Evolutionary conservation across 2,797 vertebrate species (phyloP).

Genomic region (Manis javanica): DNA sequence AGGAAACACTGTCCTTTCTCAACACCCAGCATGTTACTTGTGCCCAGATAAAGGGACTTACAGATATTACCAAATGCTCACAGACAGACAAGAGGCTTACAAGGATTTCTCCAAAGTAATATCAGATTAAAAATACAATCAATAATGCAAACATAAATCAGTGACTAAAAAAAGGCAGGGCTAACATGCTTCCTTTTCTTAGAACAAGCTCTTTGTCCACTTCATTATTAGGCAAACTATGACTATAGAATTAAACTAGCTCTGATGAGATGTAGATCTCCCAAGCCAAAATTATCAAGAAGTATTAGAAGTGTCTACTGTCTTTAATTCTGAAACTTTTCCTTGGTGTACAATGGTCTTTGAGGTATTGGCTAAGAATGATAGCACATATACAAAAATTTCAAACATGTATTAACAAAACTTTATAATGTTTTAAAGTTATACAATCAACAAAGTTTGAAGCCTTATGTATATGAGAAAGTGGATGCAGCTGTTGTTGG

Average conservation of each 20-base stretch:
- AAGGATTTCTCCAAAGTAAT: constrained; percentile 2
- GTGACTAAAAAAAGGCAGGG: background rate
- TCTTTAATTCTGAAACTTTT: background rate
- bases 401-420: background rate
- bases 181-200: background rate
- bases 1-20: background rate
- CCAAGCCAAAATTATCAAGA: background rate
- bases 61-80: background rate
- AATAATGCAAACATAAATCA: background rate
- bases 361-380: background rate
- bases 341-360: background rate
- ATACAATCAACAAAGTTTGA: background rate
- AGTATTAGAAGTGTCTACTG: background rate
- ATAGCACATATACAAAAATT: background rate
- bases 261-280: background rate
- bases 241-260: background rate
- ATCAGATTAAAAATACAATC: constrained; percentile 21
- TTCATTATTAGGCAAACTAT: background rate
- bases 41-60: background rate
- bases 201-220: background rate
- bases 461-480: background rate
- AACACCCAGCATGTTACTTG: background rate
- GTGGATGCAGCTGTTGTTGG: background rate
- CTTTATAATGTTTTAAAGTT: background rate
- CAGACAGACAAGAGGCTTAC: background rate